Base-by-base conservation (phyloP, 1,140 invertebrate genomes). In the Trachymyrmex septentrionalis region DNA sequence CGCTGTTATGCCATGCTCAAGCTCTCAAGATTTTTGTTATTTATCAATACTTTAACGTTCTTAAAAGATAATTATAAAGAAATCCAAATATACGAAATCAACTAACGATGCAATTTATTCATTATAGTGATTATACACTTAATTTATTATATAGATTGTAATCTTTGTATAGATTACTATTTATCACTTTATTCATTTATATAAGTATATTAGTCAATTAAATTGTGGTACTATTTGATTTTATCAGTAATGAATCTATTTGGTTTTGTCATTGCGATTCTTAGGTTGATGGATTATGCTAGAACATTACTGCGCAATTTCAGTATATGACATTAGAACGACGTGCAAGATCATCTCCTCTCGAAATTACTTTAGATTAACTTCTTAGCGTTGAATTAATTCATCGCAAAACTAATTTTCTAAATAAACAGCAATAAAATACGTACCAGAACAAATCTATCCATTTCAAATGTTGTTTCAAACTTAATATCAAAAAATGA, bases 351-450 rank as follows among this genome's bases (percentile, higher is more conserved):
- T 69, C 19, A 61, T 67, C 21, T 24, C 55, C n/a, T 55, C 30
- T 21, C 38, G n/a, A 55, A 71, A 71, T 57, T 71, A 69, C 16
- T 69, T 81, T 38, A 71, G 5, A 14, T 30, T 21, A 57, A 81
- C 27, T 69, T 57, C 48, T 55, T 21, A 44, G 19, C 14, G 24
- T n/a, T 14, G 16, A 44, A 71, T 75, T 84, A 87, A 84, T 84
- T 69, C 12, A 24, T 21, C 14, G 50, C 59, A 59, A 59, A 85
- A 88, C 61, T 71, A 71, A 76, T 84, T 82, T 27, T 50, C 38
- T 55, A 53, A 71, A 30, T 59, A 1, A 67, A 72, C 27, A 24
- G 4, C 59, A 38, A n/a, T 84, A 53, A 72, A 69, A 19, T 73
- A 24, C 0, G 48, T 55, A 81, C 9, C 44, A 55, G 19, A 55